Percentiles rank a stretch among this genome's conserved stretches.
phyloP scores from a whole-genome alignment of 2,797 vertebrate species.

The Sebastes taczanowskii region DNA sequence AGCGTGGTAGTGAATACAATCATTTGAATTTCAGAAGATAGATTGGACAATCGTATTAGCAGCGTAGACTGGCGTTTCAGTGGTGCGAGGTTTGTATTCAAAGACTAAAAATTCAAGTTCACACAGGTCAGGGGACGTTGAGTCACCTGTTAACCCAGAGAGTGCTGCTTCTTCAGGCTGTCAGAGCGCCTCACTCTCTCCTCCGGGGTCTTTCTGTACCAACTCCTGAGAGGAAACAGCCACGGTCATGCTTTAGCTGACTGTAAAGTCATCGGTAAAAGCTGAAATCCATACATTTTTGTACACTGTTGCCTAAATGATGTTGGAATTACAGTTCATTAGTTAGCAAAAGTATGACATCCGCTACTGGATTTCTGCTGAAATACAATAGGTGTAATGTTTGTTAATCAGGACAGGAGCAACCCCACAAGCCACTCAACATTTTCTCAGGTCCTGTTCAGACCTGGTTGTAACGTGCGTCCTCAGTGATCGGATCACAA shows the following conservation, averaged over 20 bases:
- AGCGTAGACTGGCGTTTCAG: slow-evolving; percentile 75
- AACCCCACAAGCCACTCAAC: not conserved
- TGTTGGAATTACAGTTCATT: not conserved
- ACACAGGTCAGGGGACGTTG: slow-evolving; percentile 7
- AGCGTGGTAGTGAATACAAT: slow-evolving; percentile 44
- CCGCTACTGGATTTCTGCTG: not conserved
- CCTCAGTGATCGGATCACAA: too few relatives aligned
- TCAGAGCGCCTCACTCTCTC: slow-evolving; percentile 73
- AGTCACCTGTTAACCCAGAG: slow-evolving; percentile 73
- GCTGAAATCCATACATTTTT: not conserved
- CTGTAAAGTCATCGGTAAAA: not conserved
- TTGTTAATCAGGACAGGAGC: not conserved
- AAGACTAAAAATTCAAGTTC: slow-evolving; percentile 47
- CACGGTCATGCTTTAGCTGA: not conserved
- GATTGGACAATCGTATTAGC: slow-evolving; percentile 17
- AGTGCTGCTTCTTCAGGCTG: slow-evolving; percentile 81
- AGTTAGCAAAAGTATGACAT: not conserved
- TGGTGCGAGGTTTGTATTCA: slow-evolving; percentile 49
- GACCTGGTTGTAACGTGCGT: too few relatives aligned
- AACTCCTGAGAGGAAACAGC: slow-evolving; percentile 84
- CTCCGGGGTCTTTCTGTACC: slow-evolving; percentile 90
- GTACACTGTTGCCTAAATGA: not conserved
- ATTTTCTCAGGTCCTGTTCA: not conserved
- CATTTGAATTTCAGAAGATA: slow-evolving; percentile 2
- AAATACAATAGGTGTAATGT: not conserved